Conservation (phyloP, 2,888 invertebrate species). For the Hyposoter dolosus region DNA sequence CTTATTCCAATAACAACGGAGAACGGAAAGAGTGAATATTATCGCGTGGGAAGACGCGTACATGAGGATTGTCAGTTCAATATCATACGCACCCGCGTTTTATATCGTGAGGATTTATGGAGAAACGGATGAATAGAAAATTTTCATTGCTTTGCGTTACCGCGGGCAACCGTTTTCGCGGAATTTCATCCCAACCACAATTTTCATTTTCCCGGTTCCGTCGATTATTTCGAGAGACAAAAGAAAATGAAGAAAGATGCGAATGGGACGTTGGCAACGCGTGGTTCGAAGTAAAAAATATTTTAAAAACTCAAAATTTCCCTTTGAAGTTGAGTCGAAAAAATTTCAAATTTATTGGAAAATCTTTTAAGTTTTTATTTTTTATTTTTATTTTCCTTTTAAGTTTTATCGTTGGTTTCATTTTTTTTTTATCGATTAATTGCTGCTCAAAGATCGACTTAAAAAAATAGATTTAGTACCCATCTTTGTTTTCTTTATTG, state of each 20-base stretch:
- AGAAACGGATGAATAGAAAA: background rate
- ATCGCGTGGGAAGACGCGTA: slow-evolving; percentile 20
- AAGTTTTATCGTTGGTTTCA: background rate
- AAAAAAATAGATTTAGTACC: background rate
- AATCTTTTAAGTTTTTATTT: background rate
- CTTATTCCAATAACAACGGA: background rate
- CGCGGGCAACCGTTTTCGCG: background rate
- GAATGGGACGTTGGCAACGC: background rate
- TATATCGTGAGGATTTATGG: slow-evolving; percentile 12
- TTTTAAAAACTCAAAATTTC: background rate
- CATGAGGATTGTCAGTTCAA: slow-evolving; percentile 6
- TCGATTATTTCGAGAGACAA: background rate
- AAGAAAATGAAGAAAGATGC: background rate
- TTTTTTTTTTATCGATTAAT: background rate
- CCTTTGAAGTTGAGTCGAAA: background rate
- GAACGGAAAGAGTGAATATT: background rate
- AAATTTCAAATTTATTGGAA: background rate
- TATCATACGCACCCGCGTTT: background rate
- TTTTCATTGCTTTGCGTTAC: background rate
- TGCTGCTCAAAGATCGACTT: background rate
- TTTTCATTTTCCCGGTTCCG: background rate
- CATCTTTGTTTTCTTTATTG: slow-evolving; percentile 10
- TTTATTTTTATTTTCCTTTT: background rate
- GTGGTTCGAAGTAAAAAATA: background rate
- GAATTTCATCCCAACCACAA: background rate